Base-by-base conservation (phyloP, 1,140 invertebrate species). In the Calosoma granatense region DNA sequence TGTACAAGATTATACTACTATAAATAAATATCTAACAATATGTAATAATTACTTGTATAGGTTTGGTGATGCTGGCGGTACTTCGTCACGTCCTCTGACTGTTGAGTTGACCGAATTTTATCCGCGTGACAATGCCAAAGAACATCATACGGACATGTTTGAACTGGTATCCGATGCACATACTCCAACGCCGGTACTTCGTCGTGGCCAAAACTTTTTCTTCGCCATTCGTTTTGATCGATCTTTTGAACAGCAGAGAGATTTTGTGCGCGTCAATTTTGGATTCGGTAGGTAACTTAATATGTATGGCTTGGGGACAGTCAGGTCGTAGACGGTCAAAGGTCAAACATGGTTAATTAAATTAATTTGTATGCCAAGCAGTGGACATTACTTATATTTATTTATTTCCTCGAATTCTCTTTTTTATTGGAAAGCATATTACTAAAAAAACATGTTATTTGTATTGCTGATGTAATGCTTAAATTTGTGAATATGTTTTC, bases 101-200 rank as follows among this genome's bases (percentile, higher is more conserved):
- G 80, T 86, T 2, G 74, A 81, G 30, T 65, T 77, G 1, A 77
- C 82, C 2, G 81, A 84, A 63, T 79, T 85, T 57, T 83, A 84
- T 64, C 75, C 79, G 6, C 67, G 74, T 54, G 79, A 83, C 55
- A 87, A 87, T 66, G 77, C 78, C 1, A 77, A 76, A 60, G 75
- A 77, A 30, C 83, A 85, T 65, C 81, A 81, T 61, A 86, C 85
- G 11, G 76, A 79, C 56, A 75, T 78, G 60, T 87, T 82, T 65
- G 83, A 86, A 62, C 63, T 83, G 20, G 74, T 80, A 1, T 75
- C 77, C 53, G 74, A 76, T 39, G 36, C 56, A 12, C 64, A 69
- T 43, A 57, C 63, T 67, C 53, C 71, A 1, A 68, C 70, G 9
- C 68, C 71, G 1, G 65, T 80, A 23, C 60, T 66, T 52, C 63